These are phyloP conservation scores for Bufotes viridis DNA, from an alignment of 2,797 vertebrate genomes.

Conservation along the genomic window DNA sequence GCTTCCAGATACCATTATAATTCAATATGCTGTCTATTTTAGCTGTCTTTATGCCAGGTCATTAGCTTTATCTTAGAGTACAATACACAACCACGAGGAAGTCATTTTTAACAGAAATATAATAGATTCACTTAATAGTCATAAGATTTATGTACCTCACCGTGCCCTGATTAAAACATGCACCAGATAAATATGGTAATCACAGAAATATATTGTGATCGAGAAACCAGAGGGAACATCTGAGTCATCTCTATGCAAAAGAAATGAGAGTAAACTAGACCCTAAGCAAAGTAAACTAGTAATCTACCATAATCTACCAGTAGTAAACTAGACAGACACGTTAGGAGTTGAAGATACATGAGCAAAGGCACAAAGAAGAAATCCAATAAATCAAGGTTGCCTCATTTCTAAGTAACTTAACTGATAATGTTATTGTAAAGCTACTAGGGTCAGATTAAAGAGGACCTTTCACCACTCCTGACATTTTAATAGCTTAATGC, in stretches of 20 bases:
- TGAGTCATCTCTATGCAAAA: neutral
- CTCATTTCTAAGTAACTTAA: too few species aligned
- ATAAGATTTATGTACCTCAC: neutral
- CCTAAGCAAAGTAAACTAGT: neutral
- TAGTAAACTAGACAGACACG: too few species aligned
- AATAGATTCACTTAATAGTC: constrained; percentile 11
- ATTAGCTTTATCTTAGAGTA: constrained; percentile 53
- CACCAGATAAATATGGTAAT: neutral
- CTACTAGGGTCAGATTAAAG: too few species aligned
- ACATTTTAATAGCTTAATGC: too few species aligned
- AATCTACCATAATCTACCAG: too few species aligned
- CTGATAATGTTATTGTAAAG: too few species aligned
- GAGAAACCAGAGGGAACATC: neutral
- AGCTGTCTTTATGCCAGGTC: constrained; percentile 38
- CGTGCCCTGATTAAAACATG: neutral
- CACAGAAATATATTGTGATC: neutral
- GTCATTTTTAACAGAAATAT: constrained; percentile 4
- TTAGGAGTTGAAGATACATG: too few species aligned
- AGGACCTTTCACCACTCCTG: too few species aligned
- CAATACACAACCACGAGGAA: neutral
- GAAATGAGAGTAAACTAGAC: neutral
- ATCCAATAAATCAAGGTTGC: too few species aligned
- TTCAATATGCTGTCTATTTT: constrained; percentile 50
- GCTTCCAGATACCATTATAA: constrained; percentile 48
- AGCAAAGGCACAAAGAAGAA: too few species aligned